A percentile compares a stretch with the other conserved stretches of the same genome.
These are phyloP conservation scores for Morpho helenor DNA, from an alignment of 2,888 invertebrate genomes.

Conservation along the genomic window DNA sequence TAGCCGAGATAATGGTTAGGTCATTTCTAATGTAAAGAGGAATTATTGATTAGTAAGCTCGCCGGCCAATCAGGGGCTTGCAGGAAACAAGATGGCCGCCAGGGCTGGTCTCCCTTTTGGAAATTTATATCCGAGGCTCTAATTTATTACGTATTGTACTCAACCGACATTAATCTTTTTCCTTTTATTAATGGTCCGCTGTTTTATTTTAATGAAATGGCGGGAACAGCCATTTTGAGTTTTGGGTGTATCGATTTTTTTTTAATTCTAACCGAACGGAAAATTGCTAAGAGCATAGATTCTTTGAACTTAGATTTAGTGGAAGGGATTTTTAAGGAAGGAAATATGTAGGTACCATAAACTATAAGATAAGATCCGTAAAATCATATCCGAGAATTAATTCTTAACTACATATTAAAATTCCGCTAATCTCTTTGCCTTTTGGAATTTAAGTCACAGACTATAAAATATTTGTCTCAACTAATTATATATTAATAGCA, in stretches of 20 bases:
- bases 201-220: constrained; percentile 77
- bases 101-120: constrained; percentile 58
- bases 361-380: too few relatives aligned
- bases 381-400: too few relatives aligned
- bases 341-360: too few relatives aligned
- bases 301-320: too few relatives aligned
- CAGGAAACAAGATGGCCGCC: constrained; percentile 59
- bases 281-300: neutral
- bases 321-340: too few relatives aligned
- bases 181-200: constrained; percentile 72
- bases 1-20: constrained; percentile 18
- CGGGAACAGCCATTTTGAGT: constrained; percentile 58
- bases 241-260: constrained; percentile 20
- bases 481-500: too few relatives aligned
- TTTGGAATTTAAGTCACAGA: too few relatives aligned
- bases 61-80: constrained; percentile 56
- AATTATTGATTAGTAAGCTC: constrained; percentile 65
- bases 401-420: too few relatives aligned
- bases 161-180: constrained; percentile 73
- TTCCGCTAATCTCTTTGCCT: too few relatives aligned
- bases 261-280: neutral
- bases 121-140: constrained; percentile 58
- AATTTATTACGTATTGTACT: constrained; percentile 77
- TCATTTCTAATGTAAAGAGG: constrained; percentile 28
- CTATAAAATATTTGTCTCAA: too few relatives aligned